Evolutionary conservation across 1,140 invertebrate genomes (phyloP).

Genomic region (Drosophila burlai): DNA sequence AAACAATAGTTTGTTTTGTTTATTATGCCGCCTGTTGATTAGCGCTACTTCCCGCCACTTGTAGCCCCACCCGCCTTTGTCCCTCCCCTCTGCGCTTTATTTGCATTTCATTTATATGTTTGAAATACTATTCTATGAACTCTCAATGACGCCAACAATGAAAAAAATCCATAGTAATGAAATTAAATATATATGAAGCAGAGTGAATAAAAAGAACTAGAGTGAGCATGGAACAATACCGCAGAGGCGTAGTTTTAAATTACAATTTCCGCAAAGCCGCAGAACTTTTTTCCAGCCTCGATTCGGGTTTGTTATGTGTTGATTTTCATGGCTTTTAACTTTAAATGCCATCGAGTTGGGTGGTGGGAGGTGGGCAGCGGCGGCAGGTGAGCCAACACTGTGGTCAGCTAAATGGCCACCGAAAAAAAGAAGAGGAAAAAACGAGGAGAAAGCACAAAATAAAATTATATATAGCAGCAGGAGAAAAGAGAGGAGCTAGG

Average conservation of each 20-base stretch:
- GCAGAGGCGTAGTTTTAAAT: constrained; percentile 65
- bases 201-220: constrained; percentile 12
- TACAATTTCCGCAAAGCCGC: constrained; percentile 68
- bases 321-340: constrained; percentile 72
- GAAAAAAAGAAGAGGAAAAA: constrained; percentile 44
- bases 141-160: constrained; percentile 49
- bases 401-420: constrained; percentile 65
- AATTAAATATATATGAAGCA: constrained; percentile 63
- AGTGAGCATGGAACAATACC: constrained; percentile 14
- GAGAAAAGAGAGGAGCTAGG: constrained; percentile 16
- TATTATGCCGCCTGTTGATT: constrained; percentile 57
- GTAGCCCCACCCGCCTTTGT: background rate
- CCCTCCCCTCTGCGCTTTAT: constrained; percentile 16
- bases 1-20: constrained; percentile 17
- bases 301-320: constrained; percentile 51
- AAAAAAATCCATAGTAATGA: constrained; percentile 64
- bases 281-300: constrained; percentile 45
- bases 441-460: constrained; percentile 35
- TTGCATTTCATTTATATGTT: constrained; percentile 59
- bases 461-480: constrained; percentile 52
- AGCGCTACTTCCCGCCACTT: constrained; percentile 24
- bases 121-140: constrained; percentile 46
- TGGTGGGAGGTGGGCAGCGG: background rate
- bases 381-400: constrained; percentile 28
- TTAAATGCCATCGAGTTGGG: constrained; percentile 55